These are phyloP conservation scores for Bufotes viridis DNA, from an alignment of 2,797 vertebrate genomes.

Conservation along the genomic window DNA sequence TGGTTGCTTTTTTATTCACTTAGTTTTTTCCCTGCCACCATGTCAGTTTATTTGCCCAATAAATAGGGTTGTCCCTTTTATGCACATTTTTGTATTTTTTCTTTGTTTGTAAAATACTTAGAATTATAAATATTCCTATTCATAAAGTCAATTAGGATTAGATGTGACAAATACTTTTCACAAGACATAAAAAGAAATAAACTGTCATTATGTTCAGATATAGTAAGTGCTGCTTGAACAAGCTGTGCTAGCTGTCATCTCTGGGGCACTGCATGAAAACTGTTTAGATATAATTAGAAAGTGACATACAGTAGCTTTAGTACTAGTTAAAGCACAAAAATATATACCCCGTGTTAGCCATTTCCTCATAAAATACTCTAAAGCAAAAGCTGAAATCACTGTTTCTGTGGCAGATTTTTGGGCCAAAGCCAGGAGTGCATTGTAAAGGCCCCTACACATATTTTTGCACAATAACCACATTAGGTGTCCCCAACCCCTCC, in stretches of 20 bases:
- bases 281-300: slow-evolving; percentile 6
- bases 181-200: slow-evolving; percentile 9
- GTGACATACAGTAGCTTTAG: background rate
- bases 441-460: too few species aligned
- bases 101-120: background rate
- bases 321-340: background rate
- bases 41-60: background rate
- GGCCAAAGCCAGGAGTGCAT: too few species aligned
- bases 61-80: background rate
- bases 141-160: background rate
- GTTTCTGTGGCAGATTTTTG: too few species aligned
- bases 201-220: background rate
- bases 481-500: too few species aligned
- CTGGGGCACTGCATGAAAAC: background rate
- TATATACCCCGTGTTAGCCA: background rate
- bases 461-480: too few species aligned
- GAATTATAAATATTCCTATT: background rate
- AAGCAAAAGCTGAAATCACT: background rate
- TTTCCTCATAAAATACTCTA: background rate
- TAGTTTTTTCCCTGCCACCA: background rate
- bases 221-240: slow-evolving; percentile 20
- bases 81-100: background rate
- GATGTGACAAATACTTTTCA: background rate
- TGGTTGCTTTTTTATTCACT: background rate
- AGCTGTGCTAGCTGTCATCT: slow-evolving; percentile 20